These are phyloP conservation scores for Glomeris maerens DNA, from an alignment of 1,140 invertebrate genomes.

Conservation along the genomic window DNA sequence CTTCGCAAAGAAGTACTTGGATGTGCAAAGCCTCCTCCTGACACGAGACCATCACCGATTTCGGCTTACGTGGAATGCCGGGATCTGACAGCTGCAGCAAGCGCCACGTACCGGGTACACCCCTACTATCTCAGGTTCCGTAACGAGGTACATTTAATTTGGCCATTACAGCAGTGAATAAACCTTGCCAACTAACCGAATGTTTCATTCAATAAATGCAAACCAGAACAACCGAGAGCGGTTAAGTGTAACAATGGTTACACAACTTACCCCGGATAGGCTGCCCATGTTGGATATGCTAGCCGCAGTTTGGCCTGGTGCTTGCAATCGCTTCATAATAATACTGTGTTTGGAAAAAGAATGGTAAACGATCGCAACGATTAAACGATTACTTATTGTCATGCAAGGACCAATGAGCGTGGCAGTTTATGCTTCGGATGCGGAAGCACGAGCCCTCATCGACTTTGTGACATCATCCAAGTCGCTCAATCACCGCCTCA, in stretches of 20 bases:
- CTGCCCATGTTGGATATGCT: neutral
- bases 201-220: too few species aligned
- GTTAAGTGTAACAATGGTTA: neutral
- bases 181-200: too few species aligned
- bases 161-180: too few species aligned
- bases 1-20: neutral
- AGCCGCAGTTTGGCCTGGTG: neutral
- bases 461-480: neutral
- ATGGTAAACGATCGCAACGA: neutral
- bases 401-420: neutral
- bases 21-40: neutral
- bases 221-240: too few species aligned
- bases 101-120: neutral
- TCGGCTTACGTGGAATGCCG: neutral
- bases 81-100: neutral
- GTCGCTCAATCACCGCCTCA: slow-evolving; percentile 25
- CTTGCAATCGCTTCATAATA: neutral
- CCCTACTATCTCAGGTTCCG: neutral
- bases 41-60: neutral
- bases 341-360: neutral
- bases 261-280: neutral
- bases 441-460: neutral
- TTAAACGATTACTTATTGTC: neutral
- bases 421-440: neutral
- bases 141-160: neutral